Conservation (phyloP, 2,797 vertebrate genomes). For the Characodon lateralis region DNA sequence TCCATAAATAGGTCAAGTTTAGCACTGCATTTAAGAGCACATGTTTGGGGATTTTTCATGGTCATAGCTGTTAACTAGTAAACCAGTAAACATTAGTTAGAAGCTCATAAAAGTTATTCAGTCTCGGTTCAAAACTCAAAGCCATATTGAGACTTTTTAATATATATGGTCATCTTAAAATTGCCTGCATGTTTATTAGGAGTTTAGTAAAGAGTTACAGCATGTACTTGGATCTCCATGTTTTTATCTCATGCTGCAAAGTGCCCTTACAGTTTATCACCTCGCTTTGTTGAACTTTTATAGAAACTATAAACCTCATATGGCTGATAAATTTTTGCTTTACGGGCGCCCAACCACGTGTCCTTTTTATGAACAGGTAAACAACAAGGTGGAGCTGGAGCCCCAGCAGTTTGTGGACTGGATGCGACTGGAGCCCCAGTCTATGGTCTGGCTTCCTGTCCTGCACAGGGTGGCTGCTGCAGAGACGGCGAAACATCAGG, state of each 20-base stretch:
- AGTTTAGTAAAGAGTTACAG: constrained; percentile 41
- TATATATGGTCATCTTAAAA: constrained; percentile 54
- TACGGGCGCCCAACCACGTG: constrained; percentile 2
- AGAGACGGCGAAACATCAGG: constrained; percentile 97
- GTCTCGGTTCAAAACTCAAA: constrained; percentile 49
- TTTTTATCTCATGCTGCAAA: constrained; percentile 31
- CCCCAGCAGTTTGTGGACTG: constrained; percentile 93
- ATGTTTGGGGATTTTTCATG: constrained; percentile 24
- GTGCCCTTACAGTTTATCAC: constrained; percentile 19
- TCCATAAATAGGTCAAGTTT: constrained; percentile 25
- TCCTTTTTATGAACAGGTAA: constrained; percentile 79
- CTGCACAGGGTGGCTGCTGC: constrained; percentile 94
- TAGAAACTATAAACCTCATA: constrained; percentile 30
- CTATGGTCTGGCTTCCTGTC: constrained; percentile 98
- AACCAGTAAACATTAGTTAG: constrained; percentile 60
- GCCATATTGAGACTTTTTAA: constrained; percentile 33
- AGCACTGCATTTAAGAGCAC: constrained; percentile 12
- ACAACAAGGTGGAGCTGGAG: constrained; percentile 93
- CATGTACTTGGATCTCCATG: constrained; percentile 11
- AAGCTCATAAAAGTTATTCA: constrained; percentile 61
- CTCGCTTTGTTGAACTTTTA: constrained; percentile 33
- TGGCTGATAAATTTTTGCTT: constrained; percentile 35
- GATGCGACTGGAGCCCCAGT: constrained; percentile 97
- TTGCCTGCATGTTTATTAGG: constrained; percentile 58
- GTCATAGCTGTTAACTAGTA: constrained; percentile 19